Base-by-base conservation (phyloP, 2,797 vertebrate genomes). In the Brotula barbata region DNA sequence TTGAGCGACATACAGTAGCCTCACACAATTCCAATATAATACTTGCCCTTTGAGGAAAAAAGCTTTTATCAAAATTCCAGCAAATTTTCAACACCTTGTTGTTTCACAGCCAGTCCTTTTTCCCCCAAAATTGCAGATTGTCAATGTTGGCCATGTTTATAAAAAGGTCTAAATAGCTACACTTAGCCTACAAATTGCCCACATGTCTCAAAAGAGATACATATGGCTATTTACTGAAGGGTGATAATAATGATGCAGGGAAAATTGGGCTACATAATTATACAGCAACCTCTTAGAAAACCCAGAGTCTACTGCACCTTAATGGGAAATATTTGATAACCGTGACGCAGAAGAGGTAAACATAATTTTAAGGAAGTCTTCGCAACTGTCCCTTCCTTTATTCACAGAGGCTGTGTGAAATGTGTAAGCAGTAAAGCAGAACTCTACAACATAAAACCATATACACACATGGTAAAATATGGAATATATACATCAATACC, bases 141-240 rank as follows among this genome's bases (percentile, higher is more conserved):
- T 43, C 68, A 25, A 58, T 80, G 62, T 47, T 73, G 73, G 64
- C 75, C 53, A 73, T 77, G 85, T 87, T 87, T 67, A 85, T 82
- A 82, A 85, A 85, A 86, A 84, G 75, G 67, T 78, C 71, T 75
- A 86, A 87, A 89, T 84, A 86, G 77, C 85, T 75, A 85, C 86
- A 88, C 83, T 89, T 85, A 88, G 67, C 81, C 83, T 78, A 80
- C 72, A 88, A 89, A 86, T 88, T 88, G 77, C 67, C 76, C 78
- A 82, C 73, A 81, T 64, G 68, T 81, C 81, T 85, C 72, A 83
- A 88, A 85, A 85, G 75, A 88, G 78, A 88, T 85, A 53, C 78
- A 86, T 86, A 87, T 80, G 80, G 84, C 73, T 87, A 84, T 85
- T 87, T 84, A 77, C 82, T 79, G 74, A 71, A 68, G 73, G 56